These are phyloP conservation scores for Suillia variegata DNA, from an alignment of 2,888 invertebrate genomes.

Conservation along the genomic window DNA sequence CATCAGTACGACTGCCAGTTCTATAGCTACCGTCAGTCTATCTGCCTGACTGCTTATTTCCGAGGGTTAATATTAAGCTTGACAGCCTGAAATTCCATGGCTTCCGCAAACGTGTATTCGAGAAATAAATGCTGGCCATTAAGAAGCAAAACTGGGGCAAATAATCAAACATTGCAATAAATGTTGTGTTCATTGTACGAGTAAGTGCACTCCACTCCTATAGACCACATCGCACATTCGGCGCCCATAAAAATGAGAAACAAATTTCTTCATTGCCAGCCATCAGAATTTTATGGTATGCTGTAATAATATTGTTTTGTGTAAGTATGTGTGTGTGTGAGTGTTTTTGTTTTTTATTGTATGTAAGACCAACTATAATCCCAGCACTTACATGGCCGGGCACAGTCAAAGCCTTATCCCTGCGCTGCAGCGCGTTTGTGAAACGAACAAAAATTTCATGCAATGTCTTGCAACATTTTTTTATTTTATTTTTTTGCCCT, in stretches of 20 bases:
- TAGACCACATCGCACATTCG: too few relatives aligned
- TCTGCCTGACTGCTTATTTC: too few relatives aligned
- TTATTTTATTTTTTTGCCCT: not conserved
- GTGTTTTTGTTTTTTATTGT: not conserved
- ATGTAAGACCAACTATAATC: not conserved
- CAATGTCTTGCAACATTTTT: not conserved
- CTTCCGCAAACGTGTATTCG: too few relatives aligned
- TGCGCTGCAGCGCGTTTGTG: too few relatives aligned
- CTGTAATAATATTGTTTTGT: not conserved
- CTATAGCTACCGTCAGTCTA: too few relatives aligned
- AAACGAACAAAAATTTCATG: not conserved
- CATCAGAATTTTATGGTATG: conserved; percentile 1
- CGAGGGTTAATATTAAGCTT: not conserved
- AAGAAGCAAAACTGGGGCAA: too few relatives aligned
- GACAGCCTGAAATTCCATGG: not conserved
- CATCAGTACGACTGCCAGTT: too few relatives aligned
- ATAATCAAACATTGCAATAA: too few relatives aligned
- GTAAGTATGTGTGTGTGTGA: not conserved
- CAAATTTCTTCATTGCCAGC: not conserved
- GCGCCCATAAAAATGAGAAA: too few relatives aligned
- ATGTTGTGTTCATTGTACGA: too few relatives aligned
- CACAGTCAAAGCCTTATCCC: not conserved
- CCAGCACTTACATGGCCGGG: not conserved
- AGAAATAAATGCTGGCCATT: too few relatives aligned
- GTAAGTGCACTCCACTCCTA: too few relatives aligned